These are phyloP conservation scores for Lathamus discolor DNA, from an alignment of 2,113 vertebrate species.

Conservation along the genomic window DNA sequence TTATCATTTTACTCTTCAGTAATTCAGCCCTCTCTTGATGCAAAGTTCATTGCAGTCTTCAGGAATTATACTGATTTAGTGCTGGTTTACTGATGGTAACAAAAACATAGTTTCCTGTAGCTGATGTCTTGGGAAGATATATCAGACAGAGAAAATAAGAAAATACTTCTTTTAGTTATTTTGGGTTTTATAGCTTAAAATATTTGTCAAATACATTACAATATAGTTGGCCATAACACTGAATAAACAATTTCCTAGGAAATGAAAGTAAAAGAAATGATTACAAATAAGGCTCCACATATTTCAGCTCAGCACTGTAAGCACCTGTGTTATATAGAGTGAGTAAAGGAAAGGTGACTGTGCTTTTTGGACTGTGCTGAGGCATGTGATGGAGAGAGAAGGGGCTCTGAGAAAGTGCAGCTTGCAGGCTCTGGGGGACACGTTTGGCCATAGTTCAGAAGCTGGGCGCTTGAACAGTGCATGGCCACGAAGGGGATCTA, in stretches of 20 bases:
- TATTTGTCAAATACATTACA: not conserved
- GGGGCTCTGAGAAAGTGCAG: accelerated
- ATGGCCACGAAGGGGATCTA: not conserved
- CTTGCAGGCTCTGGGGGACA: not conserved
- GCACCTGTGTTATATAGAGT: not conserved
- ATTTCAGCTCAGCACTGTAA: not conserved
- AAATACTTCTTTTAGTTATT: not conserved
- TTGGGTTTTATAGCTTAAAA: not conserved
- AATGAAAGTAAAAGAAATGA: not conserved
- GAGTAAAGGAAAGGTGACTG: not conserved
- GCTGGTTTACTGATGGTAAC: not conserved
- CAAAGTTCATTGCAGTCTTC: not conserved
- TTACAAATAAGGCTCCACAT: accelerated
- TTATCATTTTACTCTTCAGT: not conserved
- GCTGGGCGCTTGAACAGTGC: not conserved
- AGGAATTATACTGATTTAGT: not conserved
- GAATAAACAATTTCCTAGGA: not conserved
- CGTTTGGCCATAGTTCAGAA: not conserved
- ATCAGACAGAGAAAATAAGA: not conserved
- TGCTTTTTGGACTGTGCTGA: not conserved
- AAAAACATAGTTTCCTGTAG: not conserved
- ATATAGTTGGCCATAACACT: not conserved
- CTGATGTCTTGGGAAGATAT: not conserved
- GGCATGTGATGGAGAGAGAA: not conserved
- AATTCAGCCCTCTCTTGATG: not conserved